Evolutionary conservation across 1,140 invertebrate species (phyloP), one percentile per base, ranked within the genome.

Genomic region (Patella vulgata): DNA sequence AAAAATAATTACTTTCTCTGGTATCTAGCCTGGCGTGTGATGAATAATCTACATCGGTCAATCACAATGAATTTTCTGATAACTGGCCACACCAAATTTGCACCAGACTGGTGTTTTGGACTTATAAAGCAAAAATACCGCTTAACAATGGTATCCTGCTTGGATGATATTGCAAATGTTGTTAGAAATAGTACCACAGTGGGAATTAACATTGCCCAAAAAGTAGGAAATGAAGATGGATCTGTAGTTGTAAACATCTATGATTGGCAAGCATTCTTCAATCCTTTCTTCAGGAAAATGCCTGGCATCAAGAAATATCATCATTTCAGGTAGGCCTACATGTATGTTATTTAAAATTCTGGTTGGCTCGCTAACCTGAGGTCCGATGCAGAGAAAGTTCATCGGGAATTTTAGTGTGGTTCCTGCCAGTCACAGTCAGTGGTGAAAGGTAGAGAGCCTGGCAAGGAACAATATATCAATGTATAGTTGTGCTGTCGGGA

Each of bases 21-120:
- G 68, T 74, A 74, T 66, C 48, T 63, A 21, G 17, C 53, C 11
- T 73, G 71, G 71, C 54, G 71, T 51, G 59, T 64, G 12, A 31
- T 60, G 14, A 59, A n/a, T 48, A 50, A 57, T 25, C 52, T 62
- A 17, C 67, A 73, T 31, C 44, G 21, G 31, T 8, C 23, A 8
- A 47, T 68, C 8, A 14, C 47, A 14, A 51, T 61, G n/a, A 68
- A 58, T 19, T 68, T 71, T 39, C 50, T 71, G 48, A 54, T 63
- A 27, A 59, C 54, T 28, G 68, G 60, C 3, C 68, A 73, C 31
- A 70, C 71, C n/a, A n/a, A n/a, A n/a, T n/a, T n/a, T n/a, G n/a
- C n/a, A n/a, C n/a, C n/a, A n/a, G n/a, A n/a, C n/a, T 17, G 71
- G 68, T 23, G 70, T 73, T 66, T 40, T 63, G 14, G n/a, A n/a